These are phyloP conservation scores for Tragopan temminckii DNA, from an alignment of 2,797 vertebrate species.

Conservation along the genomic window DNA sequence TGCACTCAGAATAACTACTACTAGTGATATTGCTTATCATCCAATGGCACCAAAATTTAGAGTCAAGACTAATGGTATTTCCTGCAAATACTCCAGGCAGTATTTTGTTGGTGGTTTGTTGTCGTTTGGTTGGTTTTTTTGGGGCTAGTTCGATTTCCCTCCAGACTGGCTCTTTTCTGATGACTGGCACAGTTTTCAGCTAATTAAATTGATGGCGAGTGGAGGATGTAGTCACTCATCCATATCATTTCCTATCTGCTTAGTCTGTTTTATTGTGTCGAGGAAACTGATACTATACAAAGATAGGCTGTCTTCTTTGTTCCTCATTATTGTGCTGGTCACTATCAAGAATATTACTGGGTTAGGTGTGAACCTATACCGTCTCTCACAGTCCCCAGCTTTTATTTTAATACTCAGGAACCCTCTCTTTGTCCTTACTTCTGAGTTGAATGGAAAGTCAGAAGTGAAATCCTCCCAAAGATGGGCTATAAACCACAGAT, in stretches of 20 bases:
- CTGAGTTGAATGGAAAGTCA: not conserved
- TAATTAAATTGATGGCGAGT: not conserved
- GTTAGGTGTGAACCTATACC: not conserved
- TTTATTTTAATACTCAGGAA: slow-evolving; percentile 52
- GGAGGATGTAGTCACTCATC: slow-evolving; percentile 25
- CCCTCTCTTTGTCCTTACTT: slow-evolving; percentile 16
- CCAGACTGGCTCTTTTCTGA: not conserved
- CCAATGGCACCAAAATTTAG: not conserved
- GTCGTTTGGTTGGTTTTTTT: too few species aligned
- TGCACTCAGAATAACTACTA: not conserved
- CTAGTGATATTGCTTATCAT: not conserved
- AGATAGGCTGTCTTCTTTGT: not conserved
- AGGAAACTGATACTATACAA: not conserved
- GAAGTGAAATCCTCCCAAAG: slow-evolving; percentile 18
- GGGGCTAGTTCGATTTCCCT: too few species aligned
- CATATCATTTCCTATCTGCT: slow-evolving; percentile 39
- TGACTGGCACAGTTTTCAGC: not conserved
- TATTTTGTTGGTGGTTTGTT: too few species aligned
- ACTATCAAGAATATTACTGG: not conserved
- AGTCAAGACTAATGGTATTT: not conserved
- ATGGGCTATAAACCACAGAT: slow-evolving; percentile 32
- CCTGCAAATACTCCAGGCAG: not conserved
- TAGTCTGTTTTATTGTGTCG: not conserved
- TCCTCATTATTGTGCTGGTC: too few species aligned
- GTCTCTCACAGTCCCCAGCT: not conserved